Base-by-base conservation (phyloP, 2,888 invertebrate species). In the Athalia cordata region DNA sequence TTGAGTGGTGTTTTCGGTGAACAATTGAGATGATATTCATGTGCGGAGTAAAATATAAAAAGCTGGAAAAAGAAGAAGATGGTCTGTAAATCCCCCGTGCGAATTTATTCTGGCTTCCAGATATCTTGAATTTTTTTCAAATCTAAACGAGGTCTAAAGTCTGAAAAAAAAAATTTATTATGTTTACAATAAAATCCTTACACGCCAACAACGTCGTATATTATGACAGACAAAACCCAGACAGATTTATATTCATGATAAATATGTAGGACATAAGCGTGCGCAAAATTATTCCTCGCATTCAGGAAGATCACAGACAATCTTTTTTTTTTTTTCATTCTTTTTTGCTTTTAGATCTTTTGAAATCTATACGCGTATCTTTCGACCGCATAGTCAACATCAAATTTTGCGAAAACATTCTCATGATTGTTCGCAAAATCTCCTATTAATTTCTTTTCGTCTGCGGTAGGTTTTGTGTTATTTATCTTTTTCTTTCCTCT, bases 211-310 rank as follows among this genome's bases (percentile, higher is more conserved):
- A 67, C 50, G 50, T 43, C 47, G 67, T 45, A 50, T 52, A n/a
- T 52, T 55, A 3, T 52, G 11, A 6, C n/a, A 68, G 68, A 68
- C 68, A n/a, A 11, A 52, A 68, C 52, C 68, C 52, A 68, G 68
- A 68, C 68, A 68, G 68, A 68, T 68, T 68, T 68, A 68, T 68
- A 52, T 68, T 68, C 55, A 68, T 55, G 43, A 68, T 68, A 52
- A 68, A 68, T 68, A 68, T 68, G n/a, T 68, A 11, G 55, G 68
- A 68, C 55, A 15, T 29, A 29, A 13, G 52, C 68, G 13, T 65
- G 7, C 47, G 45, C 43, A 65, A 65, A 47, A 7, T 65, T 47
- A 65, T 47, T 65, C 65, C 45, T 47, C 47, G 65, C n/a, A 8
- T 65, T 47, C 47, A 55, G n/a, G 55, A 47, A 47, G 65, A 65